These are phyloP conservation scores for Thamnophis elegans DNA, from an alignment of 2,797 vertebrate genomes.

Conservation along the genomic window DNA sequence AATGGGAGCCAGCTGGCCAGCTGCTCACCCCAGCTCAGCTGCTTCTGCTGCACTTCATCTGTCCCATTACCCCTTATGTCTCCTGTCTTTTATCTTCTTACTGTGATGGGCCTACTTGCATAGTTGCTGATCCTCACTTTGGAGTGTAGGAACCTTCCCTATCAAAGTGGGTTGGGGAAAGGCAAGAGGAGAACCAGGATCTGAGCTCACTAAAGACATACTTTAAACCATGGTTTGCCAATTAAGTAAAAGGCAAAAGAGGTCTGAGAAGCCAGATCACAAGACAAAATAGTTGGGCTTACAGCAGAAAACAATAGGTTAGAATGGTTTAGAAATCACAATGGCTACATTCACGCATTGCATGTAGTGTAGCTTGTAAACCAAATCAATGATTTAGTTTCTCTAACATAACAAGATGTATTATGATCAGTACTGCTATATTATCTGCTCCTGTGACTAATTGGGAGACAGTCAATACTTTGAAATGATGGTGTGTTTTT, in stretches of 20 bases:
- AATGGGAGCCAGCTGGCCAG: constrained; percentile 65
- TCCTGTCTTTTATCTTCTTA: constrained; percentile 11
- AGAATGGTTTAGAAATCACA: neutral
- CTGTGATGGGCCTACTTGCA: constrained; percentile 47
- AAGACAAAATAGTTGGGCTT: neutral
- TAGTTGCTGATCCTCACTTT: constrained; percentile 35
- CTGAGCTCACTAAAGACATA: neutral
- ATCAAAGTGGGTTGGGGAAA: neutral
- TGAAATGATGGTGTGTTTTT: neutral
- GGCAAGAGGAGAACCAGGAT: neutral
- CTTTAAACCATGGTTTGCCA: neutral
- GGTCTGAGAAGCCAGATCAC: neutral
- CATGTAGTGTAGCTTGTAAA: neutral
- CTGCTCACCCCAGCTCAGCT: constrained; percentile 41
- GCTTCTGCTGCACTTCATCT: constrained; percentile 36
- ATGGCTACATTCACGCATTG: neutral
- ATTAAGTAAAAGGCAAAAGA: neutral
- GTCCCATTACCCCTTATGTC: constrained; percentile 38
- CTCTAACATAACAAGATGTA: neutral
- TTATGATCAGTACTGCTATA: neutral
- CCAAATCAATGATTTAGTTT: neutral
- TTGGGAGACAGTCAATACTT: neutral
- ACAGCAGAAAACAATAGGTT: neutral
- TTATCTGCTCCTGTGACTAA: neutral
- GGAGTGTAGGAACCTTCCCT: neutral